A percentile compares a stretch with the other conserved stretches of the same genome.
Conservation (phyloP, 2,113 vertebrate species). For the Macquaria australasica region DNA sequence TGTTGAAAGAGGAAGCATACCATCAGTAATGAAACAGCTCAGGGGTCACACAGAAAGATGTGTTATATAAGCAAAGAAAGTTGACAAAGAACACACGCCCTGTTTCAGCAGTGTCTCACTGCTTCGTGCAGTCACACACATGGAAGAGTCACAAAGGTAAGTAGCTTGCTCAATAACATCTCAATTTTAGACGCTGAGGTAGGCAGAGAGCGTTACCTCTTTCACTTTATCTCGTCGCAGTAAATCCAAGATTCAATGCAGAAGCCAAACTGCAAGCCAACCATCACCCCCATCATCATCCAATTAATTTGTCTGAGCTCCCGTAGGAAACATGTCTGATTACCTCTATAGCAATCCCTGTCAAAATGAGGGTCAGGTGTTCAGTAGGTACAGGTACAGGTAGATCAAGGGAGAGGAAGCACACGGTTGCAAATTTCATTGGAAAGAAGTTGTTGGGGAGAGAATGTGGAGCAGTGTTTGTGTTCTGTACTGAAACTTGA, state of each 20-base stretch:
- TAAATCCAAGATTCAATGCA: not conserved
- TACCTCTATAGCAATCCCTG: not conserved
- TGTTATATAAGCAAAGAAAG: not conserved
- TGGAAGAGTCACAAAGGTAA: not conserved
- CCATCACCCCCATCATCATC: constrained; percentile 4
- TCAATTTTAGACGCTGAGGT: not conserved
- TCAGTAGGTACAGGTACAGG: not conserved
- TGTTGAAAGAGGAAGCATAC: constrained; percentile 39
- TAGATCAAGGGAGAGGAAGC: not conserved
- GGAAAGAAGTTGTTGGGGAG: no score
- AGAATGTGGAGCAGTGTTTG: not conserved
- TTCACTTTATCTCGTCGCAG: not conserved
- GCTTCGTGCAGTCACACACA: not conserved
- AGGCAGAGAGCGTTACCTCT: not conserved
- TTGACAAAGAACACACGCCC: constrained; percentile 26
- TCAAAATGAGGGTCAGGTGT: constrained; percentile 1
- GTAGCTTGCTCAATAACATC: not conserved
- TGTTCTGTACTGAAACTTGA: not conserved
- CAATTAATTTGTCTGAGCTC: not conserved
- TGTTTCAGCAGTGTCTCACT: not conserved
- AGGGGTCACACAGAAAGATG: constrained; percentile 31
- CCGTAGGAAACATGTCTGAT: not conserved
- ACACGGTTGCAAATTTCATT: not conserved
- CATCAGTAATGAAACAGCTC: constrained; percentile 50
- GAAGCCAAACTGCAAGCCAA: not conserved